Evolutionary conservation across 2,888 invertebrate genomes (phyloP).

Genomic region (Sipha maydis): DNA sequence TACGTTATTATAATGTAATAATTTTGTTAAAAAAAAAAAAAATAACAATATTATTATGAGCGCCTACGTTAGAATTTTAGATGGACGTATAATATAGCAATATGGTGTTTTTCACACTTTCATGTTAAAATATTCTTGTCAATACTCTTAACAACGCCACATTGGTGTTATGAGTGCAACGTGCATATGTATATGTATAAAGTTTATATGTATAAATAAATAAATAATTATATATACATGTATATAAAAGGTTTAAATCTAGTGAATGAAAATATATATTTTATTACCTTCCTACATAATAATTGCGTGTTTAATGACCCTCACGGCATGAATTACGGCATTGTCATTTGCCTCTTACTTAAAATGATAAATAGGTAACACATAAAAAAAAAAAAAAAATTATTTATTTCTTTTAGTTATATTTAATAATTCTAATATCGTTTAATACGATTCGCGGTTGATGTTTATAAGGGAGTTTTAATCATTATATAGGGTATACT

Average conservation of each 20-base stretch:
- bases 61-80: not conserved
- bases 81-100: not conserved
- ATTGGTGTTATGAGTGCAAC: not conserved
- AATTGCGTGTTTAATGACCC: constrained; percentile 36
- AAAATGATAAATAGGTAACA: not conserved
- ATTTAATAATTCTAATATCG: not conserved
- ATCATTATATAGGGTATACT: too few relatives aligned
- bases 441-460: too few relatives aligned
- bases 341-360: not conserved
- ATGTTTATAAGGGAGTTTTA: too few relatives aligned
- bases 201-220: not conserved
- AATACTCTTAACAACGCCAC: not conserved
- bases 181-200: not conserved
- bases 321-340: not conserved
- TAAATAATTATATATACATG: too few relatives aligned
- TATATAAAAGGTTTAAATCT: too few relatives aligned
- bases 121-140: constrained; percentile 52
- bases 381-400: not conserved
- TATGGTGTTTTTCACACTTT: constrained; percentile 42
- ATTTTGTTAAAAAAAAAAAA: constrained; percentile 47
- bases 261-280: constrained; percentile 36
- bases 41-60: constrained; percentile 24
- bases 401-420: not conserved
- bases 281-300: constrained; percentile 35
- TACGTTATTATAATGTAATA: not conserved